Percentiles rank a stretch among this genome's conserved stretches.
Conservation (phyloP, 2,797 vertebrate species). For the Pseudochirops corinnae region DNA sequence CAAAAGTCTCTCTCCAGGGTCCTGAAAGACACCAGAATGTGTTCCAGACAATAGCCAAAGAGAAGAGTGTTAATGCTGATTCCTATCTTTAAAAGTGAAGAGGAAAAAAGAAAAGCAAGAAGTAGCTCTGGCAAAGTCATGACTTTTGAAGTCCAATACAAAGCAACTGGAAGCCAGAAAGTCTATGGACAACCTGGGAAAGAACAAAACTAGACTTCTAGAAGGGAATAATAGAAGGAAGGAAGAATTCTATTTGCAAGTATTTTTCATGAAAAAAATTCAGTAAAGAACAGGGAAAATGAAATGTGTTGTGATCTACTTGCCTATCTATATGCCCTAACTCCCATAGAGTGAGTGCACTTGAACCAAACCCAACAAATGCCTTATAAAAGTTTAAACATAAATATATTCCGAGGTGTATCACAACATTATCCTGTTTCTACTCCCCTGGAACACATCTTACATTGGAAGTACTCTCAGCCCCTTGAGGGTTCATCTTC, state of each 20-base stretch:
- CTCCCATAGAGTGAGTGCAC: not conserved
- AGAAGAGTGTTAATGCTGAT: not conserved
- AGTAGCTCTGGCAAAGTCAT: not conserved
- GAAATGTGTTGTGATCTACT: not conserved
- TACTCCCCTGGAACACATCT: not conserved
- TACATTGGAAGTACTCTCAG: not conserved
- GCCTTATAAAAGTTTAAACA: not conserved
- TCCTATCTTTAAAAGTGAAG: not conserved
- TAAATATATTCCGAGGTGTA: not conserved
- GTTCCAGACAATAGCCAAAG: conserved; percentile 19
- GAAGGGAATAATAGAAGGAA: not conserved
- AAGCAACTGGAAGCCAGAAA: not conserved
- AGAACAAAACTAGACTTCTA: not conserved
- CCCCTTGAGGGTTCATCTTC: not conserved
- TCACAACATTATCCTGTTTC: not conserved
- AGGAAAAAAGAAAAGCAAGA: not conserved
- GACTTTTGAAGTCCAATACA: not conserved
- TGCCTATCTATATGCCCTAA: not conserved
- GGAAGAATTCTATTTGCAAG: not conserved
- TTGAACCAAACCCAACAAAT: not conserved
- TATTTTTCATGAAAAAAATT: not conserved
- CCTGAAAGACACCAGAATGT: not conserved
- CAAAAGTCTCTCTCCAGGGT: conserved; percentile 16
- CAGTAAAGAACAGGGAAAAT: not conserved
- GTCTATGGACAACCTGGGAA: not conserved